Evolutionary conservation across 2,888 invertebrate species (phyloP), one percentile per base, ranked within the genome.

Genomic region (Brenthis hecate): DNA sequence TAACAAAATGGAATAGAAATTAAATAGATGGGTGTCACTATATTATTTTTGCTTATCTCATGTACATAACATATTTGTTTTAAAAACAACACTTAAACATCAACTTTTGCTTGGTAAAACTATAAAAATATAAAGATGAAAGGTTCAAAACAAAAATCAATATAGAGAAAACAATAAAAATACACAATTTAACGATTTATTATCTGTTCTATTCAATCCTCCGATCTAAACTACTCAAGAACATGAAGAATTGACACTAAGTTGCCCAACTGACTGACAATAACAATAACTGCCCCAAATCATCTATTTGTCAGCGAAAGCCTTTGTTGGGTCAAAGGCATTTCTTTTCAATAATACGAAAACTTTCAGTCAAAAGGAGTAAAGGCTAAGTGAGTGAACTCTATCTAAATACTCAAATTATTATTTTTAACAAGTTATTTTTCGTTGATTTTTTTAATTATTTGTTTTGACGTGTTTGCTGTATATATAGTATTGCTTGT

Each of bases 221-320:
- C 19, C 36, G 36, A 8, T 3, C 36, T 43, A 43, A 62, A 62
- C 62, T 36, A 62, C 19, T 43, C 14, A 53, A 23, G 23, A 62
- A 54, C 36, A 43, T 68, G 73, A 74, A 68, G 76, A 76, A 76
- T 78, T 78, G 75, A 70, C 72, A 65, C 51, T n/a, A 56, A 67
- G 56, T 61, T 66, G 66, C 48, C 48, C 48, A 28, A 55, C 61
- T 61, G 60, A 66, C 60, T 60, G 70, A 80, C 81, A 71, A 73
- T 72, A 81, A 81, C 79, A 70, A 78, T 72, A 69, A 76, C 72
- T 77, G 75, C 68, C 85, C 85, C 77, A 78, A 83, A 83, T 85
- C 86, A 84, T 79, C 80, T 80, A 85, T 86, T 86, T 86, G 86
- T 86, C 86, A 82, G 53, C 62, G 56, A 56, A 62, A 65, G 23